A percentile compares a stretch with the other conserved stretches of the same genome.
Evolutionary conservation across 2,113 vertebrate species (phyloP).

Genomic region (Chroicocephalus ridibundus): DNA sequence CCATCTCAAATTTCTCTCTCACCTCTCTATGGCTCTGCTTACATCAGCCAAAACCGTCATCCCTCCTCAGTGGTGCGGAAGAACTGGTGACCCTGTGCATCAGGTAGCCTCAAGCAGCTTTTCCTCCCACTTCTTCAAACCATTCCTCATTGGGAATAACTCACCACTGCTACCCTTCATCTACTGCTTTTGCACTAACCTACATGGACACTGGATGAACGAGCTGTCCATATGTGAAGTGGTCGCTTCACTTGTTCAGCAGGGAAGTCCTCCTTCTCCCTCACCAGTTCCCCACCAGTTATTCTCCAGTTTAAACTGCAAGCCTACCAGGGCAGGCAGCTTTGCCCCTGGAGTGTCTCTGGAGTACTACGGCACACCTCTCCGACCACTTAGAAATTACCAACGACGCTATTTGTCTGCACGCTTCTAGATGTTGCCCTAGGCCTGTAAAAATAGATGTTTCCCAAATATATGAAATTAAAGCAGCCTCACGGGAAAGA

Average conservation of each 20-base stretch:
- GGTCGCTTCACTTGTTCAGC: not conserved
- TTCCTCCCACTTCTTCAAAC: not conserved
- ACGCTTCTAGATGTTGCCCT: not conserved
- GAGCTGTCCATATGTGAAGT: not conserved
- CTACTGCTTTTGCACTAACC: not conserved
- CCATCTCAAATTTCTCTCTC: not conserved
- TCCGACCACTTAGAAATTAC: not conserved
- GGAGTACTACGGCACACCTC: not conserved
- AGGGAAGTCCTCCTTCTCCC: not conserved
- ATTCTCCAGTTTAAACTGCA: not conserved
- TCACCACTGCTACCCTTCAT: not conserved
- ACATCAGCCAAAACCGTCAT: not conserved
- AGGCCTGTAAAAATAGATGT: not conserved
- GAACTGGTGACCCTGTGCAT: not conserved
- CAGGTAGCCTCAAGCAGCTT: not conserved
- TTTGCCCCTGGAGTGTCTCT: not conserved
- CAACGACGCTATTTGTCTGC: not conserved
- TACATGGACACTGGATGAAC: not conserved
- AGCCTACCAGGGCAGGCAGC: not conserved
- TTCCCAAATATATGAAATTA: not conserved
- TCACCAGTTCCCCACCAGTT: not conserved
- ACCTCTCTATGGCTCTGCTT: not conserved
- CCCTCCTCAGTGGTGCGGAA: not conserved
- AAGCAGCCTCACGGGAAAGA: slow-evolving; percentile 27
- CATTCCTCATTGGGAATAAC: not conserved